Evolutionary conservation across 2,113 vertebrate species (phyloP).

Genomic region (Dolichotis patagonum): DNA sequence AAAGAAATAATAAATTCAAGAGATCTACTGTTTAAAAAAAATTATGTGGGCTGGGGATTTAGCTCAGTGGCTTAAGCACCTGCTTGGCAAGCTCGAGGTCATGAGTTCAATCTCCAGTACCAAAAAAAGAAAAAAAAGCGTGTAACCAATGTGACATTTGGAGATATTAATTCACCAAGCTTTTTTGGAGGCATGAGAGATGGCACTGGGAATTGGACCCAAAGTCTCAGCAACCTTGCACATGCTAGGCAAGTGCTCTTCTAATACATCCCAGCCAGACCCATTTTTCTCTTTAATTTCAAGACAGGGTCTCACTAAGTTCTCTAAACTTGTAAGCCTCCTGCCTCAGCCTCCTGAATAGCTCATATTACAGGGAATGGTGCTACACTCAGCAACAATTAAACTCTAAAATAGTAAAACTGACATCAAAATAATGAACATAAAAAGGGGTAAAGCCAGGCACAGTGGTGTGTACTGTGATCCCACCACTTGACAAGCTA

Average conservation of each 20-base stretch:
- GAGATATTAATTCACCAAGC: not conserved
- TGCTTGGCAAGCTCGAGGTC: no score
- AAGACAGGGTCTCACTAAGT: not conserved
- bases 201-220: not conserved
- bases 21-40: not conserved
- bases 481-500: not conserved
- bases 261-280: not conserved
- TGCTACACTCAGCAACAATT: not conserved
- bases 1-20: not conserved
- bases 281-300: not conserved
- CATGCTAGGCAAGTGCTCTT: not conserved
- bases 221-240: not conserved
- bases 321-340: not conserved
- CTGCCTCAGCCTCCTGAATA: not conserved
- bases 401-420: not conserved
- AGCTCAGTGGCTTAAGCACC: no score
- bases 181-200: not conserved
- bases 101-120: no score
- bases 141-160: not conserved
- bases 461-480: not conserved
- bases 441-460: not conserved
- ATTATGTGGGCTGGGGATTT: no score
- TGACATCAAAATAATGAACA: not conserved
- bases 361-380: not conserved
- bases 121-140: not conserved